Percentiles rank a stretch among this genome's conserved stretches.
Conservation (phyloP, 2,113 vertebrate species). For the Pluvialis apricaria region DNA sequence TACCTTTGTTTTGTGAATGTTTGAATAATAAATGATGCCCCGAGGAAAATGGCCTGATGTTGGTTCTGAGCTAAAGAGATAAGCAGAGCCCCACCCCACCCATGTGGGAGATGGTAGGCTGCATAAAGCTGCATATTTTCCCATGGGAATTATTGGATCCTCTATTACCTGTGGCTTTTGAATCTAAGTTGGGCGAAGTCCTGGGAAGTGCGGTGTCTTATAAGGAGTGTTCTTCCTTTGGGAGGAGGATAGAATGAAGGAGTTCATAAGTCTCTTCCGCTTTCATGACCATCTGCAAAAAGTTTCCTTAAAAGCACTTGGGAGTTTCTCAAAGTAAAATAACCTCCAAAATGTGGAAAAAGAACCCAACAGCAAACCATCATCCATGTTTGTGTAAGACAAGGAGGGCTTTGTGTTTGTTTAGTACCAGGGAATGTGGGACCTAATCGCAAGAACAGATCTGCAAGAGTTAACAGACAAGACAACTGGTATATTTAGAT, state of each 20-base stretch:
- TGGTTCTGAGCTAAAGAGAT: slow-evolving; percentile 32
- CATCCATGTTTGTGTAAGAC: background rate
- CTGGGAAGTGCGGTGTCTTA: background rate
- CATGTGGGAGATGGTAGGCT: background rate
- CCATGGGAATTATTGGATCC: slow-evolving; percentile 38
- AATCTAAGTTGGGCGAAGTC: background rate
- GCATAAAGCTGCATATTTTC: slow-evolving; percentile 14
- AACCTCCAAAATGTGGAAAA: background rate
- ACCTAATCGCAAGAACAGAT: background rate
- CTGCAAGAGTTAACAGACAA: background rate
- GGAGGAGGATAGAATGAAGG: background rate
- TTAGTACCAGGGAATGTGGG: background rate
- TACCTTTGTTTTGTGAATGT: slow-evolving; percentile 20
- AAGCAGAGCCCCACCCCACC: slow-evolving; percentile 10
- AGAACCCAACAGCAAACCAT: background rate
- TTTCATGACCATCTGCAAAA: background rate
- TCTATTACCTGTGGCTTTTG: background rate
- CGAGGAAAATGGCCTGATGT: background rate
- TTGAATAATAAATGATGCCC: slow-evolving; percentile 29
- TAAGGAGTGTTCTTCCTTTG: background rate
- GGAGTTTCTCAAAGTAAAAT: background rate
- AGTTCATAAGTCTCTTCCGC: background rate
- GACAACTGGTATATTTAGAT: background rate
- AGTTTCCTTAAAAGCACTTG: background rate
- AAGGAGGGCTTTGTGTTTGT: background rate